These are phyloP conservation scores for Taenaris catops DNA, from an alignment of 2,888 invertebrate genomes.

Conservation along the genomic window DNA sequence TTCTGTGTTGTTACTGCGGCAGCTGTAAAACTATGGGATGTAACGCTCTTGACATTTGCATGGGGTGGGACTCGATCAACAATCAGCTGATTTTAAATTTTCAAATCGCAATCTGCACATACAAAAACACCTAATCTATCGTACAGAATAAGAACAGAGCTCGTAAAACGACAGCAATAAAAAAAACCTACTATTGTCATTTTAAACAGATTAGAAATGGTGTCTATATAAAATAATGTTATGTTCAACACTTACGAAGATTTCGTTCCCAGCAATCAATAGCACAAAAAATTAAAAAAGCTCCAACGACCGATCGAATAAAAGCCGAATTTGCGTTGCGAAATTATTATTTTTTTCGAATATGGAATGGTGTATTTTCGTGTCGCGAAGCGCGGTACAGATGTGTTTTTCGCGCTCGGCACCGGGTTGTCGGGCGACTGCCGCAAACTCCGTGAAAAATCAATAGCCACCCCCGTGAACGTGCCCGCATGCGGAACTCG, in stretches of 20 bases:
- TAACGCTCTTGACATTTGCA: conserved; percentile 36
- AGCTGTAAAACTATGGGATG: background rate
- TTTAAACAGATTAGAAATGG: conserved; percentile 48
- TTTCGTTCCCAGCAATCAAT: conserved; percentile 52
- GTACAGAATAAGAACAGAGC: too few relatives aligned
- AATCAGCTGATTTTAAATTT: conserved; percentile 60
- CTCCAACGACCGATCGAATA: background rate
- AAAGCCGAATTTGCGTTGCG: conserved; percentile 29
- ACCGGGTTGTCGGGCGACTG: conserved; percentile 71
- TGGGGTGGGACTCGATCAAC: conserved; percentile 40
- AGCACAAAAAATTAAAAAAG: conserved; percentile 41
- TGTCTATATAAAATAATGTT: conserved; percentile 36
- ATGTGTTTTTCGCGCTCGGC: conserved; percentile 70
- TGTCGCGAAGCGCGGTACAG: conserved; percentile 60
- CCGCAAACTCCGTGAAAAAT: conserved; percentile 74
- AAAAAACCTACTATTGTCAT: conserved; percentile 29
- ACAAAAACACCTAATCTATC: conserved; percentile 16
- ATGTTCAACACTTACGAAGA: conserved; percentile 65
- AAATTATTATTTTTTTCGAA: conserved; percentile 43
- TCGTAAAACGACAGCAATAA: too few relatives aligned
- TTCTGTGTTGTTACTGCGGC: too few relatives aligned
- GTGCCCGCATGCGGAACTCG: conserved; percentile 71
- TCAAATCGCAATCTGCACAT: conserved; percentile 16
- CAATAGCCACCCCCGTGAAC: conserved; percentile 65
- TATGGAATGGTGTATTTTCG: conserved; percentile 43